phyloP scores from a whole-genome alignment of 2,113 vertebrate genomes.

The Poeciliopsis prolifica region DNA sequence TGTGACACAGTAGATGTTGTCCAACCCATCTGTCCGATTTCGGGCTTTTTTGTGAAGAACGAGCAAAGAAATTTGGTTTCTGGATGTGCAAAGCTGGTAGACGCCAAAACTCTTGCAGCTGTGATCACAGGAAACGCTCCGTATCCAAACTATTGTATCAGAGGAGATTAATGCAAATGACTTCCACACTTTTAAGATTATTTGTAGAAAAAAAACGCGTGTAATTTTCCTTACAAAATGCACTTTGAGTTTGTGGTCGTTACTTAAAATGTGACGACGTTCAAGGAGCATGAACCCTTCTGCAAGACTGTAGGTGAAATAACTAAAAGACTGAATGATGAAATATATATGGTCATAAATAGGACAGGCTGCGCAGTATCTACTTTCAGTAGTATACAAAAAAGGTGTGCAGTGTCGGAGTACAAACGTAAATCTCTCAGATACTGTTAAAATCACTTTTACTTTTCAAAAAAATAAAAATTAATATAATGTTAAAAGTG shows the following conservation, averaged over 20 bases:
- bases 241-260: not conserved
- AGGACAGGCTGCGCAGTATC: not conserved
- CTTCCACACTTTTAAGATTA: not conserved
- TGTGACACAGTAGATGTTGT: not conserved
- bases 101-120: not conserved
- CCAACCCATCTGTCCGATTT: not conserved
- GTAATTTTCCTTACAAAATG: not conserved
- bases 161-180: not conserved
- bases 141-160: not conserved
- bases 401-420: not conserved
- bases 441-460: slow-evolving; percentile 10
- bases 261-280: not conserved
- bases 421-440: slow-evolving; percentile 6
- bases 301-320: not conserved
- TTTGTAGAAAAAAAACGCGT: not conserved
- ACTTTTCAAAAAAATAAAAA: slow-evolving; percentile 1
- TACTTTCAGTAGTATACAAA: slow-evolving; percentile 31
- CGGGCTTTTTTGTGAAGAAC: not conserved
- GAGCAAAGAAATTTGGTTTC: not conserved
- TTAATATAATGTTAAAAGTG: not conserved
- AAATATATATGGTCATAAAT: not conserved
- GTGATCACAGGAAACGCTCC: not conserved
- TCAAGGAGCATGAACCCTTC: not conserved
- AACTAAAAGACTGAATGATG: not conserved
- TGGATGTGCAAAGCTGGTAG: not conserved